Percentiles rank a stretch among this genome's conserved stretches.
Evolutionary conservation across 2,888 invertebrate genomes (phyloP).

Genomic region (Napeogenes sylphis): DNA sequence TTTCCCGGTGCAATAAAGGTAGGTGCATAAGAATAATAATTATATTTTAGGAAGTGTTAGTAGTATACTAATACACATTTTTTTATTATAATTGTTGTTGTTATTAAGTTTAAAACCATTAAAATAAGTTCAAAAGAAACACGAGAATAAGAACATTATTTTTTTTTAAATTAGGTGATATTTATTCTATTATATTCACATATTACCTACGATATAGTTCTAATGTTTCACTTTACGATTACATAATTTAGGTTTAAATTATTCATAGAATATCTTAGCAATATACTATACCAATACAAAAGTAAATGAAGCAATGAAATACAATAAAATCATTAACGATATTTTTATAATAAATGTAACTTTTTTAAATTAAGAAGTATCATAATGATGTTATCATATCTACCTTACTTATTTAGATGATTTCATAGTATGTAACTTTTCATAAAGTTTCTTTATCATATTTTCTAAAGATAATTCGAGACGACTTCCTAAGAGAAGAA

Average conservation of each 20-base stretch:
- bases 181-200: no score
- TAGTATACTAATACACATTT: not conserved
- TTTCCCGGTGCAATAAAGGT: constrained; percentile 78
- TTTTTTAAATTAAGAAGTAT: not conserved
- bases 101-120: not conserved
- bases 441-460: not conserved
- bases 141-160: not conserved
- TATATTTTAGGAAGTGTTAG: not conserved
- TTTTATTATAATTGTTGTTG: not conserved
- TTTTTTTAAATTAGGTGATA: not conserved
- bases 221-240: no score
- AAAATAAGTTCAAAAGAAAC: not conserved
- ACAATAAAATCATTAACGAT: no score
- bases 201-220: no score
- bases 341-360: not conserved
- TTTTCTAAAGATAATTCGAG: constrained; percentile 57
- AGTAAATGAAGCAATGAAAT: no score
- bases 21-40: constrained; percentile 40
- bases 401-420: not conserved
- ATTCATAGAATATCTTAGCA: no score
- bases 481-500: constrained; percentile 80
- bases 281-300: no score
- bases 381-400: not conserved
- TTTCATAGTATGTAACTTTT: not conserved
- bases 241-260: no score